These are phyloP conservation scores for Myiozetetes cayanensis DNA, from an alignment of 2,113 vertebrate genomes.

Conservation along the genomic window DNA sequence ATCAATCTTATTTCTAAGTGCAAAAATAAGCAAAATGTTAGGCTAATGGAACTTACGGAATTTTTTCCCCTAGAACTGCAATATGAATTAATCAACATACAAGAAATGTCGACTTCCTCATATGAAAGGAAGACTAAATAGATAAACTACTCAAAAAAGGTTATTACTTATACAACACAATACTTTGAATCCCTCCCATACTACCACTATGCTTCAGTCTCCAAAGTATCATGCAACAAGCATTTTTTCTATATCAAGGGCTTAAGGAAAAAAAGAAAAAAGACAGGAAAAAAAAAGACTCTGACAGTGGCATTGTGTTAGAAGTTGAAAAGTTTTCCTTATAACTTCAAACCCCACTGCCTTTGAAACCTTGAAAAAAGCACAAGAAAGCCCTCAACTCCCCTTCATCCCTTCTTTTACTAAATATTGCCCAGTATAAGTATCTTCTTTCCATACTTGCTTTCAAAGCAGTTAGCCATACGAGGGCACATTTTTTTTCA, in stretches of 20 bases:
- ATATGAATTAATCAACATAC: background rate
- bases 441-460: background rate
- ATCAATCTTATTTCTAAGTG: background rate
- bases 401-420: background rate
- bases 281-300: background rate
- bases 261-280: background rate
- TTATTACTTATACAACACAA: background rate
- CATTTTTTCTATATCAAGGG: background rate
- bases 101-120: background rate
- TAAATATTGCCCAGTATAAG: background rate
- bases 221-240: background rate
- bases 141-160: background rate
- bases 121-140: background rate
- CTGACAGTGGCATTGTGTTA: background rate
- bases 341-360: background rate
- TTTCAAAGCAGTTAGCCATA: background rate
- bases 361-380: background rate
- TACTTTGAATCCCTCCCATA: background rate
- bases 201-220: background rate
- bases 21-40: background rate
- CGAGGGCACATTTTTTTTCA: background rate
- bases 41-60: background rate
- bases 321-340: background rate
- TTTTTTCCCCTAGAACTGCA: background rate
- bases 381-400: fast-evolving